phyloP scores from a whole-genome alignment of 2,113 vertebrate genomes.

The Heptranchias perlo region DNA sequence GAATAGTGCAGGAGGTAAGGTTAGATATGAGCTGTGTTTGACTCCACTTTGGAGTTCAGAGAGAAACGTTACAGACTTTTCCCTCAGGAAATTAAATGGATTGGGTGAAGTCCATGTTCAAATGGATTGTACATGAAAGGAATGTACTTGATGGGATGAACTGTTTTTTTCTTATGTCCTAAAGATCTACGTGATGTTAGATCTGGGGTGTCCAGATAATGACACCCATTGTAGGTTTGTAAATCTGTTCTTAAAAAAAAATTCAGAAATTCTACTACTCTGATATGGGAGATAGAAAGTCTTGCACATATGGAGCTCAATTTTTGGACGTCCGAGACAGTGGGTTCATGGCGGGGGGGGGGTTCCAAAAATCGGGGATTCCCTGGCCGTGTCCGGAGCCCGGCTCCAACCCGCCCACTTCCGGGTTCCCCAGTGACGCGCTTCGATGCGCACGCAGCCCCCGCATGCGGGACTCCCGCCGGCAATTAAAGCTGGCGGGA shows the following conservation, averaged over 20 bases:
- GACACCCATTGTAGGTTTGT: neutral
- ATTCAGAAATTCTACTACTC: neutral
- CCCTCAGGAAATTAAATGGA: neutral
- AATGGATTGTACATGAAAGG: neutral
- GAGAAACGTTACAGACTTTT: neutral
- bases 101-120: neutral
- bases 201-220: neutral
- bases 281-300: neutral
- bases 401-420: too few relatives aligned
- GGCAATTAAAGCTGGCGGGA: too few relatives aligned
- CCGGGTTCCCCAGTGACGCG: too few relatives aligned
- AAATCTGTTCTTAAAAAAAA: neutral
- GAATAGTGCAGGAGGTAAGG: neutral
- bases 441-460: too few relatives aligned
- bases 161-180: neutral
- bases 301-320: neutral
- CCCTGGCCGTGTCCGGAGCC: too few relatives aligned
- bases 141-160: neutral
- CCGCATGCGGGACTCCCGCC: too few relatives aligned
- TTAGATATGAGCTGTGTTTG: neutral
- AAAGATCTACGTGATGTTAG: neutral
- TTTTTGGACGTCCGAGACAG: too few relatives aligned
- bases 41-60: neutral
- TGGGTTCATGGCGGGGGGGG: too few relatives aligned
- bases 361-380: too few relatives aligned